Evolutionary conservation across 2,113 vertebrate genomes (phyloP), one percentile per base, ranked within the genome.

Genomic region (Forbesichthys agassizii): DNA sequence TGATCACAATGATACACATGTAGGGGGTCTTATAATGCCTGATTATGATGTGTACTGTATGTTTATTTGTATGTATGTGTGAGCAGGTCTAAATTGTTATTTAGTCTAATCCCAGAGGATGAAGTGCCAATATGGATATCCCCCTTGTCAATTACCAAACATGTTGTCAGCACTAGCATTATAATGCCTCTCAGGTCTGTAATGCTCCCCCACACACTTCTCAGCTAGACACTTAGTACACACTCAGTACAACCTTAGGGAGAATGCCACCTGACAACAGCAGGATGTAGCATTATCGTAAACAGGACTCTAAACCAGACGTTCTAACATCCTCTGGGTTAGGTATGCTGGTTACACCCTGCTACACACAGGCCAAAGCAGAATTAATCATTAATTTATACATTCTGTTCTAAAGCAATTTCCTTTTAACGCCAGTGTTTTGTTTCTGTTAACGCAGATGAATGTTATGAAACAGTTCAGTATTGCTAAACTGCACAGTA

Each of bases 101-200:
- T 74, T 78, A 62, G 69, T 66, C 74, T 77, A 67, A 55, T 53
- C 65, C 75, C 27, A 79, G 86, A 83, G 82, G 82, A 84, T 82
- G 81, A 76, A 55, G 61, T 65, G 63, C 36, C 36, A 77, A 80
- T 57, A 55, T 58, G 56, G 48, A 46, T n/a, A 55, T 16, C 63
- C 61, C 62, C 14, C 42, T 27, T 27, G 71, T 79, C 77, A 82
- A 79, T 85, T 85, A 84, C 71, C 79, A 64, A 74, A 73, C 65
- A 73, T 81, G 83, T 78, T 82, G 85, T 85, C 83, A 88, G 87
- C 85, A 81, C 52, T 64, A 77, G 71, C 68, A 61, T 77, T 78
- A n/a, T 86, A 86, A 85, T 84, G 77, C 58, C 47, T 56, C 83
- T 81, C 82, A 81, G 75, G 65, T 61, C 56, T 56, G 47, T 73